phyloP scores from a whole-genome alignment of 2,113 vertebrate genomes.

The Sturnus vulgaris region DNA sequence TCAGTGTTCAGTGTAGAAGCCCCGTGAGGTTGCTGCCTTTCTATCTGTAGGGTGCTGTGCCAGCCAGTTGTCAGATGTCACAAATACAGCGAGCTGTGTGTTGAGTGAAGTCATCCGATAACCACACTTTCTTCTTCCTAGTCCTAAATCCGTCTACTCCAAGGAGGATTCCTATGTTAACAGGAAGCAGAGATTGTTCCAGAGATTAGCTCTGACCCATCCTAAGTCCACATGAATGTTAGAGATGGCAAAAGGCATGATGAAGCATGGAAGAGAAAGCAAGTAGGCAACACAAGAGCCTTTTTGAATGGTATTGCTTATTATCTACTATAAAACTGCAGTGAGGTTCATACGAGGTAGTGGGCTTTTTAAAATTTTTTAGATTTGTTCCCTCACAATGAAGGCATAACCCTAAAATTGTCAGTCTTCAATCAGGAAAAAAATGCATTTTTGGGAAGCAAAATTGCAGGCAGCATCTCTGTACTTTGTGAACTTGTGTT shows the following conservation, averaged over 20 bases:
- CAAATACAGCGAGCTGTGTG: not conserved
- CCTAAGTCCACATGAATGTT: not conserved
- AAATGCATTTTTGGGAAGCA: not conserved
- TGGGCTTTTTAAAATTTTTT: not conserved
- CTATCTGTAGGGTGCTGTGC: not conserved
- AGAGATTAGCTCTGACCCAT: not conserved
- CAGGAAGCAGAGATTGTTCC: not conserved
- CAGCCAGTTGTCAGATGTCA: not conserved
- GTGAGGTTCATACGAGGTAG: fast-evolving
- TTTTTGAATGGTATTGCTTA: not conserved
- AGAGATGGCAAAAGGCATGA: not conserved
- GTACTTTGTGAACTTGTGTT: not conserved
- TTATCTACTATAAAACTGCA: not conserved
- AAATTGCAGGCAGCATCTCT: not conserved
- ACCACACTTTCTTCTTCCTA: not conserved
- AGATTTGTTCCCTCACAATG: not conserved
- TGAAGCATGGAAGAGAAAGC: not conserved
- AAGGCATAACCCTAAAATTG: not conserved
- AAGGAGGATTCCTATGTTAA: not conserved
- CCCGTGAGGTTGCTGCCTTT: not conserved
- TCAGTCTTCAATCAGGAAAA: not conserved
- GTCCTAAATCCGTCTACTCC: not conserved
- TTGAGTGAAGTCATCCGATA: not conserved
- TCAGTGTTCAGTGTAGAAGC: not conserved
- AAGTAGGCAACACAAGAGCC: not conserved